These are phyloP conservation scores for Melanaphis sacchari DNA, from an alignment of 1,140 invertebrate genomes.

Conservation along the genomic window DNA sequence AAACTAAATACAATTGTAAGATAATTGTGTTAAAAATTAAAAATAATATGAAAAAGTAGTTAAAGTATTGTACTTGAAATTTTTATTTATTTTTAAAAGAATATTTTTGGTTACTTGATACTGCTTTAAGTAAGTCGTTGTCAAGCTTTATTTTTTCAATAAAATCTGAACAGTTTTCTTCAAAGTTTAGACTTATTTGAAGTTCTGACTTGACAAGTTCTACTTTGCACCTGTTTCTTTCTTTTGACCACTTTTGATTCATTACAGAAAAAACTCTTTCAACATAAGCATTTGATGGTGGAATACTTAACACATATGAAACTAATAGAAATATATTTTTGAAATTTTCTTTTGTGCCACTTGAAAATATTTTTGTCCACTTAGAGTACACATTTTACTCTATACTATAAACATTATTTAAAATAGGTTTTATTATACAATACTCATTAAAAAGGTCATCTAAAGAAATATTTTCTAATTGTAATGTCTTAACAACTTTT, in stretches of 20 bases:
- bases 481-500: constrained; percentile 2
- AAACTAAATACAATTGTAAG: too few relatives aligned
- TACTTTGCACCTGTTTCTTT: not conserved
- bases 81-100: not conserved
- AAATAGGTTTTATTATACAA: constrained; percentile 25
- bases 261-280: not conserved
- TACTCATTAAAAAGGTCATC: constrained; percentile 27
- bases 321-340: not conserved
- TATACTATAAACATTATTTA: constrained; percentile 9
- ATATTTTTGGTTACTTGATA: constrained; percentile 2
- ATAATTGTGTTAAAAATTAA: too few relatives aligned
- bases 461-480: constrained; percentile 21
- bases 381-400: constrained; percentile 10
- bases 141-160: constrained; percentile 3
- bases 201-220: not conserved
- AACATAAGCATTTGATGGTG: not conserved
- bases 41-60: too few relatives aligned
- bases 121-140: not conserved
- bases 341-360: constrained; percentile 2
- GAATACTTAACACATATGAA: constrained; percentile 5
- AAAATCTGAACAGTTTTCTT: not conserved
- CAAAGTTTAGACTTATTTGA: not conserved
- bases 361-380: constrained; percentile 30
- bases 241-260: constrained; percentile 21
- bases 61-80: too few relatives aligned